Evolutionary conservation across 2,797 vertebrate species (phyloP).

Genomic region (Nothura maculosa): DNA sequence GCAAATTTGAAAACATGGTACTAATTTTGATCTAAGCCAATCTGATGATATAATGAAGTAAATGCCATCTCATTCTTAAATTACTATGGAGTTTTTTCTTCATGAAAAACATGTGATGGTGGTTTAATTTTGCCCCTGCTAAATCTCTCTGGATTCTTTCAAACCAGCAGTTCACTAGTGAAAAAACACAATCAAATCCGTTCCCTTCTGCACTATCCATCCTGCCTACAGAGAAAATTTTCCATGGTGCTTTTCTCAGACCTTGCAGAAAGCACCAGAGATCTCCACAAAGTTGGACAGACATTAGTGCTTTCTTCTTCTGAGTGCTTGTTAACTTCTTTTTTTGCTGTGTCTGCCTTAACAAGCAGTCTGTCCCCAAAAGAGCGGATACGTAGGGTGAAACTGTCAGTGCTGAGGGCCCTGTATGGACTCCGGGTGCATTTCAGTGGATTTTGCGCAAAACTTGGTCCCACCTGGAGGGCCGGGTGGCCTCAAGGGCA

Average conservation of each 20-base stretch:
- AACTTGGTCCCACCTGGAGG: too few species aligned
- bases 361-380: background rate
- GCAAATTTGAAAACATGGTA: background rate
- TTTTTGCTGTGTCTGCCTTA: background rate
- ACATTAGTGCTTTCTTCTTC: background rate
- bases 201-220: background rate
- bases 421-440: fast-evolving
- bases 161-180: background rate
- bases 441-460: background rate
- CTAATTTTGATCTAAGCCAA: background rate
- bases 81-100: background rate
- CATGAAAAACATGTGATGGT: background rate
- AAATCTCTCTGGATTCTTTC: background rate
- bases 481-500: background rate
- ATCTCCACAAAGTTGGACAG: background rate
- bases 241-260: background rate
- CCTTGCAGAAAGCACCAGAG: background rate
- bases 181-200: background rate
- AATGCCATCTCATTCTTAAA: background rate
- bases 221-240: background rate
- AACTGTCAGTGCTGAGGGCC: background rate
- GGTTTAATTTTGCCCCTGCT: background rate
- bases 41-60: background rate
- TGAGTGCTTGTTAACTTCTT: background rate
- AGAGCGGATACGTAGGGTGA: background rate